Evolutionary conservation across 2,797 vertebrate species (phyloP).

Genomic region (Nasua narica): DNA sequence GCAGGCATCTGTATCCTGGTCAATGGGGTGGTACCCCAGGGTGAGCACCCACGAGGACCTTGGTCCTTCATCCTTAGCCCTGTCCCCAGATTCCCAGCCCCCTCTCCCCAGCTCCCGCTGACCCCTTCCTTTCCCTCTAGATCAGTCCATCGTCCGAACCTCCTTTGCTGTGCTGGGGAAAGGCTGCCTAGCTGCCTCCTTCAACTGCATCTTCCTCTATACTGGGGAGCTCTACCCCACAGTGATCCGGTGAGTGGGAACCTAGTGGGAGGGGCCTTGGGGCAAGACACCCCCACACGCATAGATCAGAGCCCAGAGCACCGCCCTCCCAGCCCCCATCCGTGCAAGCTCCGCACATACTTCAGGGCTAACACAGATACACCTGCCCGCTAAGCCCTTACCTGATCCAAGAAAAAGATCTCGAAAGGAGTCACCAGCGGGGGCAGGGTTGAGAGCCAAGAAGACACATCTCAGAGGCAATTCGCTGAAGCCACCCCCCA

Average conservation of each 20-base stretch:
- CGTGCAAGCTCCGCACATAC: not conserved
- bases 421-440: not conserved
- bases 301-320: not conserved
- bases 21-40: conserved; percentile 89
- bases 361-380: not conserved
- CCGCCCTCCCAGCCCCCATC: not conserved
- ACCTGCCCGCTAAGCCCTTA: not conserved
- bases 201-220: conserved; percentile 90
- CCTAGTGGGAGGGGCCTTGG: not conserved
- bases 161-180: conserved; percentile 90
- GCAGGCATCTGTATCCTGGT: conserved; percentile 88
- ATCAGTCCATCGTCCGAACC: conserved; percentile 84
- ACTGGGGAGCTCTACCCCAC: conserved; percentile 91
- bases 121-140: conserved; percentile 73
- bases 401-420: not conserved
- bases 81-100: not conserved
- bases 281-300: not conserved
- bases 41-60: conserved; percentile 78
- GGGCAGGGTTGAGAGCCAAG: not conserved
- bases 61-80: not conserved
- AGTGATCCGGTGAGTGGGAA: conserved; percentile 85
- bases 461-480: not conserved
- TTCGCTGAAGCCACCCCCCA: not conserved
- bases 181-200: conserved; percentile 90
- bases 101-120: not conserved